Percentiles rank a stretch among this genome's conserved stretches.
Evolutionary conservation across 2,888 invertebrate genomes (phyloP).

Genomic region (Psylliodes chrysocephalus): DNA sequence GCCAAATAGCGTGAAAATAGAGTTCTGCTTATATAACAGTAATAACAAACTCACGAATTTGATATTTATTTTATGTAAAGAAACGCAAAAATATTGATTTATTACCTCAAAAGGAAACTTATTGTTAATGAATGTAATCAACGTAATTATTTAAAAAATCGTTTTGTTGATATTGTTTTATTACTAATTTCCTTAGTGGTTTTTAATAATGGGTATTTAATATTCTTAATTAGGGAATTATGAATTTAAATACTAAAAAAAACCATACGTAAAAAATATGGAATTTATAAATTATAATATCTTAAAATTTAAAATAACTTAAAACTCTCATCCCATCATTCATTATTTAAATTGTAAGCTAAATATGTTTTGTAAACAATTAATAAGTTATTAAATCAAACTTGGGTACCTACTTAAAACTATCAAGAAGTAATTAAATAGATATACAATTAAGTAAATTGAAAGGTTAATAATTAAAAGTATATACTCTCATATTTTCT

Average conservation of each 20-base stretch:
- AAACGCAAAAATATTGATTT: conserved; percentile 27
- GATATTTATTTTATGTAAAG: conserved; percentile 37
- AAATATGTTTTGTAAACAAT: background rate
- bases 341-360: no score
- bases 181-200: background rate
- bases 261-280: background rate
- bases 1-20: conserved; percentile 20
- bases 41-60: conserved; percentile 42
- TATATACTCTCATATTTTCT: no score
- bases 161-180: background rate
- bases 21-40: conserved; percentile 32
- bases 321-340: no score
- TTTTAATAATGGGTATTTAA: background rate
- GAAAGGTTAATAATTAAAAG: no score
- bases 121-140: background rate
- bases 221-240: background rate
- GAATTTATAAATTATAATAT: no score
- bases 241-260: background rate
- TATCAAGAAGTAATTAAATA: no score
- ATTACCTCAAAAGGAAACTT: conserved; percentile 17
- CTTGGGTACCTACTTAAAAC: no score
- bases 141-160: no score
- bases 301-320: no score
- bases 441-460: no score
- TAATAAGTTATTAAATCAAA: background rate